Conservation (phyloP, 2,888 invertebrate species). For the Athrips mouffetella region DNA sequence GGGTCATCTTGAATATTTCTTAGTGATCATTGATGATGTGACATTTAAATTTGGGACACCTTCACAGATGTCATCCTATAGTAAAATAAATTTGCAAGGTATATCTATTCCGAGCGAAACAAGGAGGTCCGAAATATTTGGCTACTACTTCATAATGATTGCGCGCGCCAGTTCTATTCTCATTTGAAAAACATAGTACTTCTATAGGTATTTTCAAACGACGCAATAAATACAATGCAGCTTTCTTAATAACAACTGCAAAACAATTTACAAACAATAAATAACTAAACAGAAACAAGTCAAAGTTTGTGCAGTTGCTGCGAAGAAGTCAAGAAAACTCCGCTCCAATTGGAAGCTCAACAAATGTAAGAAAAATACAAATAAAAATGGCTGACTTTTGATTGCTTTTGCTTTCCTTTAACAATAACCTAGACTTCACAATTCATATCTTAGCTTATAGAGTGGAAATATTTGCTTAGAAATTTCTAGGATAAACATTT, state of each 20-base stretch:
- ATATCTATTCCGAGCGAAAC: too few species aligned
- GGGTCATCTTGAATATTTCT: too few species aligned
- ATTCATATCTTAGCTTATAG: background rate
- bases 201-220: background rate
- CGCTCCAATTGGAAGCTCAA: constrained; percentile 2
- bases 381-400: background rate
- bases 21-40: too few species aligned
- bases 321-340: background rate
- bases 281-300: constrained; percentile 4
- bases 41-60: too few species aligned
- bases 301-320: constrained; percentile 1
- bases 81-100: too few species aligned
- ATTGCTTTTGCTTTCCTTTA: background rate
- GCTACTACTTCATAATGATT: background rate
- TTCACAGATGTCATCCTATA: too few species aligned
- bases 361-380: constrained; percentile 7
- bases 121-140: too few species aligned
- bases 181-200: background rate
- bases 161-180: background rate
- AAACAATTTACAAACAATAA: constrained; percentile 7
- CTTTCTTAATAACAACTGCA: background rate
- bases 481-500: too few species aligned
- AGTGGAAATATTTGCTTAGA: too few species aligned
- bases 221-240: background rate
- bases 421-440: background rate